Base-by-base conservation (phyloP, 2,888 invertebrate genomes). In the Phrixothrix hirtus region DNA sequence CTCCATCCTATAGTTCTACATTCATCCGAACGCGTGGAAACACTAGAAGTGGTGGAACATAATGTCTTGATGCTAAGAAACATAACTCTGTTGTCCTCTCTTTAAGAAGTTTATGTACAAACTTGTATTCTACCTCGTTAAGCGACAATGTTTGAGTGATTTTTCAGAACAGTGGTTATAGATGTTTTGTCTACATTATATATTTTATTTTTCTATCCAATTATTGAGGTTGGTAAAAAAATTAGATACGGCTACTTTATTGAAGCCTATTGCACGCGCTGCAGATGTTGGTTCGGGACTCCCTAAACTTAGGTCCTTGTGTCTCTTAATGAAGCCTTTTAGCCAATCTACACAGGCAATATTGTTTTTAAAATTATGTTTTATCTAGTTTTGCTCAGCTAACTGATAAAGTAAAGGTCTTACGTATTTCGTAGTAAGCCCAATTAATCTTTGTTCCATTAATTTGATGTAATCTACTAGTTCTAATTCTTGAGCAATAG, bases 151-250 rank as follows among this genome's bases (percentile, higher is more conserved):
- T 27, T 27, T 2, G 31, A 31, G 6, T 31, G 11, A 31, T 6
- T 31, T 31, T 31, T 31, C 9, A 13, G 12, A 10, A 31, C 31
- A 2, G 12, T 31, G 13, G 31, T 31, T 31, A 31, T 31, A 10
- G 11, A 6, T 10, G 31, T 31, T 12, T 31, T 7, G 13, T 31
- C 10, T 11, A 11, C 31, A 31, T 31, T 31, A 31, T 31, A 31
- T 31, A 31, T 12, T 11, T 31, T 31, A 31, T 31, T 12, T 12
- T 31, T 31, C 5, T 31, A n/a, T n/a, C n/a, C 31, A 31, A 12
- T 11, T 11, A 31, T 12, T 31, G 13, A 10, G 31, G 13, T 31
- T 31, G 6, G 12, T 31, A 31, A 11, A 12, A 12, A 27, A 27
- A 3, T 31, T 31, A 12, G 12, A 31, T 31, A 12, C 31, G 11